phyloP scores from a whole-genome alignment of 1,140 invertebrate species.

The Drosophila pectinifera region DNA sequence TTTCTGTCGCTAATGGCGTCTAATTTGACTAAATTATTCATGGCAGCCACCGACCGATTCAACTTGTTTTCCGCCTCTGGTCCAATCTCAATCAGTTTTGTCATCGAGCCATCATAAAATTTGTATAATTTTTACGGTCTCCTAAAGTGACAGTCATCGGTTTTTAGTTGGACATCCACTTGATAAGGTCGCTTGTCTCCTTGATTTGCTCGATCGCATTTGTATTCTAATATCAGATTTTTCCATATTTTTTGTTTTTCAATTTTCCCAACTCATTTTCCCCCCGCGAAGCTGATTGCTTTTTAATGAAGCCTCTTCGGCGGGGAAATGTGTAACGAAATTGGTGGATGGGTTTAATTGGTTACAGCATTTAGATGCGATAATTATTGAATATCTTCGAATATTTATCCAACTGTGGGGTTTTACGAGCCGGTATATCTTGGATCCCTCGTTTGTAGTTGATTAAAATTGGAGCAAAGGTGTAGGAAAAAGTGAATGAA shows the following conservation, averaged over 20 bases:
- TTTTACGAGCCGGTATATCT: conserved; percentile 13
- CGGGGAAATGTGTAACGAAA: conserved; percentile 70
- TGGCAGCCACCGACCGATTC: conserved; percentile 60
- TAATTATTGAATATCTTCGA: conserved; percentile 60
- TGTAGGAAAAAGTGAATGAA: conserved; percentile 37
- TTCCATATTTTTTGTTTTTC: conserved; percentile 27
- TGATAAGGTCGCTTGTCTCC: conserved; percentile 56
- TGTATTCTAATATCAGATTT: conserved; percentile 62
- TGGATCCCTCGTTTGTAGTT: conserved; percentile 49
- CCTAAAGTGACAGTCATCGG: conserved; percentile 73
- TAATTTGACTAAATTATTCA: conserved; percentile 80
- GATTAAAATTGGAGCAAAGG: conserved; percentile 53
- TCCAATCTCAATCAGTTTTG: conserved; percentile 71
- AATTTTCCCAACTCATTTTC: conserved; percentile 44
- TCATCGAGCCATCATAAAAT: conserved; percentile 77
- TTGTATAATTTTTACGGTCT: conserved; percentile 81
- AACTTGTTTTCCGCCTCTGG: conserved; percentile 65
- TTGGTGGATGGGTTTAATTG: conserved; percentile 77
- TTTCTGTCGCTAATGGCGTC: conserved; percentile 64
- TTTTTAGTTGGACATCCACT: conserved; percentile 69
- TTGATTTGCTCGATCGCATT: conserved; percentile 77
- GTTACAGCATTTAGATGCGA: conserved; percentile 68
- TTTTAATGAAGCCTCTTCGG: conserved; percentile 70
- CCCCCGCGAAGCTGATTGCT: conserved; percentile 57
- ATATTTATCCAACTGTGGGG: conserved; percentile 38